Evolutionary conservation across 2,888 invertebrate genomes (phyloP).

Genomic region (Drosophila birchii): DNA sequence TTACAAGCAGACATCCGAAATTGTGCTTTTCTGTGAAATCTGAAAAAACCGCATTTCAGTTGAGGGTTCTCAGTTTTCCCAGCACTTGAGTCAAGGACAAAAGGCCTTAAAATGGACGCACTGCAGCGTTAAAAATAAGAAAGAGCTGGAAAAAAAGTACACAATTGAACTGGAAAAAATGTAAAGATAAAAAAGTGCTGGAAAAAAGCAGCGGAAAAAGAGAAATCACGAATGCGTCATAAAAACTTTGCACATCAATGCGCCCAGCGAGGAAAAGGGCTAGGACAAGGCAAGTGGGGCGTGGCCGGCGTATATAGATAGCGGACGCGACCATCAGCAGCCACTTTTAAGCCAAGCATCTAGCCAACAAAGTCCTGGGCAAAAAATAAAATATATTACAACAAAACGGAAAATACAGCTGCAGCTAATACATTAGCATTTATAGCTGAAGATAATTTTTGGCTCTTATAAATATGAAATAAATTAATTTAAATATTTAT

Average conservation of each 20-base stretch:
- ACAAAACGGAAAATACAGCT: slow-evolving; percentile 1
- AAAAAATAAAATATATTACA: slow-evolving; percentile 15
- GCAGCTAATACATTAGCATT: background rate
- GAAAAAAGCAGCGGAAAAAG: slow-evolving; percentile 41
- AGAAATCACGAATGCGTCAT: slow-evolving; percentile 77
- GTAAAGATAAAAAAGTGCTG: slow-evolving; percentile 23
- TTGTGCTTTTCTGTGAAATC: slow-evolving; percentile 27
- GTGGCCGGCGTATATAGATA: slow-evolving; percentile 47
- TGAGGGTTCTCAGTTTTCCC: slow-evolving; percentile 33
- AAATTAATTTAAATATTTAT: background rate
- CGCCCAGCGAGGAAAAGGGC: slow-evolving; percentile 24
- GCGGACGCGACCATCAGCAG: slow-evolving; percentile 53
- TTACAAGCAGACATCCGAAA: slow-evolving; percentile 4
- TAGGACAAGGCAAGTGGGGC: slow-evolving; percentile 1
- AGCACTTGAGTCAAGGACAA: slow-evolving; percentile 73
- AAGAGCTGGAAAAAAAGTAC: slow-evolving; percentile 13
- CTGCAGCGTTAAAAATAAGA: slow-evolving; percentile 63
- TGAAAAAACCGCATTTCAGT: slow-evolving; percentile 39
- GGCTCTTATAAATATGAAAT: background rate
- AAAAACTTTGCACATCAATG: slow-evolving; percentile 78
- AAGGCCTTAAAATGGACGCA: slow-evolving; percentile 72
- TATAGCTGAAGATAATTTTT: background rate
- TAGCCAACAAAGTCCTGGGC: slow-evolving; percentile 65
- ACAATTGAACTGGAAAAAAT: slow-evolving; percentile 29
- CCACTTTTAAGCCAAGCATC: slow-evolving; percentile 57